Percentiles rank a stretch among this genome's conserved stretches.
Evolutionary conservation across 2,113 vertebrate genomes (phyloP).

Genomic region (Circaetus gallicus): DNA sequence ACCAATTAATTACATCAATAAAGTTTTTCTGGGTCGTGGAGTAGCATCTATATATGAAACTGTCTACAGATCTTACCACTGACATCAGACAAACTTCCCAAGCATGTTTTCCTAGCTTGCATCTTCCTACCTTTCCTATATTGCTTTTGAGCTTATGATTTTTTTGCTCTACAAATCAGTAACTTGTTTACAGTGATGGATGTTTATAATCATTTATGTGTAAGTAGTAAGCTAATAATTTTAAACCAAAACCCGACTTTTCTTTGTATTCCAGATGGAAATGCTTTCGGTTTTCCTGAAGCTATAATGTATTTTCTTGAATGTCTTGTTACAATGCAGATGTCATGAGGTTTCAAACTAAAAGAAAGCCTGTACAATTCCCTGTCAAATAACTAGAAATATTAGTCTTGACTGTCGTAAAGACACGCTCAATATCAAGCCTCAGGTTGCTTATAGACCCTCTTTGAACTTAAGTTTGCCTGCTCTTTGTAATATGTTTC

Average conservation of each 20-base stretch:
- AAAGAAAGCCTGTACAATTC: background rate
- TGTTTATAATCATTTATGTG: background rate
- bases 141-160: background rate
- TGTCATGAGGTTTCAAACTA: background rate
- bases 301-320: background rate
- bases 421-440: background rate
- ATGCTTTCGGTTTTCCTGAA: background rate
- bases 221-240: background rate
- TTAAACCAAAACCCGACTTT: background rate
- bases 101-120: background rate
- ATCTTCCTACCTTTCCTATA: background rate
- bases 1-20: background rate
- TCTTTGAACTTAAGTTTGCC: background rate
- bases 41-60: background rate
- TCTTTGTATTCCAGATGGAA: background rate
- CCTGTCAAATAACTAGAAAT: background rate
- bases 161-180: background rate
- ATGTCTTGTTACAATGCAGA: background rate
- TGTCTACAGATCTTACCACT: background rate
- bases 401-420: slow-evolving; percentile 2
- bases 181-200: background rate
- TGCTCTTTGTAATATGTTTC: slow-evolving; percentile 5
- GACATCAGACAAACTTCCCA: background rate
- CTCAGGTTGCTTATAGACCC: background rate
- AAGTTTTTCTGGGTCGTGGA: background rate